A percentile compares a stretch with the other conserved stretches of the same genome.
These are phyloP conservation scores for Drosophila stalkeri DNA, from an alignment of 2,888 invertebrate genomes.

Conservation along the genomic window DNA sequence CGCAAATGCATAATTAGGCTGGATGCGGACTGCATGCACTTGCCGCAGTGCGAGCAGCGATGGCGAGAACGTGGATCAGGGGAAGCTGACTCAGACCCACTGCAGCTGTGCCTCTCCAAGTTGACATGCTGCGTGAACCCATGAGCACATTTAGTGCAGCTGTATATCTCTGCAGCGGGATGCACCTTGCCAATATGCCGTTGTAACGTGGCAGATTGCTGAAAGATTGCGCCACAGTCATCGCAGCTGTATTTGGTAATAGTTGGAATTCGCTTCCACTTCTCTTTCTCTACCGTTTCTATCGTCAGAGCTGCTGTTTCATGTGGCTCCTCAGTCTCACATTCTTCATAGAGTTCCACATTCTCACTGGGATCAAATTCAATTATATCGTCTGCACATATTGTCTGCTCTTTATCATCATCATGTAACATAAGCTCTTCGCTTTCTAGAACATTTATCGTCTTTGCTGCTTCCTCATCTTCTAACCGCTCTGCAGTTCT, in stretches of 20 bases:
- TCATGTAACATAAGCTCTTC: slow-evolving; percentile 1
- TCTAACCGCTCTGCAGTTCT: background rate
- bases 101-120: slow-evolving; percentile 46
- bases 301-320: background rate
- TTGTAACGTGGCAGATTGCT: slow-evolving; percentile 70
- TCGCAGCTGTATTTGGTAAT: slow-evolving; percentile 63
- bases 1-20: slow-evolving; percentile 79
- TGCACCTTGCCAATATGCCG: slow-evolving; percentile 72
- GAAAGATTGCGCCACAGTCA: slow-evolving; percentile 80
- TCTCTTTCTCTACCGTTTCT: background rate
- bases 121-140: slow-evolving; percentile 53
- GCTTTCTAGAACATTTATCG: background rate
- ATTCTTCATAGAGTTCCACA: slow-evolving; percentile 33
- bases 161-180: slow-evolving; percentile 18
- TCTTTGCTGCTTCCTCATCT: slow-evolving; percentile 1
- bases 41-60: slow-evolving; percentile 73
- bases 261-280: background rate
- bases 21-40: slow-evolving; percentile 63
- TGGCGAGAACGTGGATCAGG: slow-evolving; percentile 58
- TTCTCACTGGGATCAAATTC: slow-evolving; percentile 52
- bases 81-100: slow-evolving; percentile 74
- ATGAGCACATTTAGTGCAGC: slow-evolving; percentile 62
- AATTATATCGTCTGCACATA: slow-evolving; percentile 32
- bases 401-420: background rate
- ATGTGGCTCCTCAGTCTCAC: slow-evolving; percentile 7